A percentile compares a stretch with the other conserved stretches of the same genome.
These are phyloP conservation scores for Acromyrmex charruanus DNA, from an alignment of 1,140 invertebrate species.

Conservation along the genomic window DNA sequence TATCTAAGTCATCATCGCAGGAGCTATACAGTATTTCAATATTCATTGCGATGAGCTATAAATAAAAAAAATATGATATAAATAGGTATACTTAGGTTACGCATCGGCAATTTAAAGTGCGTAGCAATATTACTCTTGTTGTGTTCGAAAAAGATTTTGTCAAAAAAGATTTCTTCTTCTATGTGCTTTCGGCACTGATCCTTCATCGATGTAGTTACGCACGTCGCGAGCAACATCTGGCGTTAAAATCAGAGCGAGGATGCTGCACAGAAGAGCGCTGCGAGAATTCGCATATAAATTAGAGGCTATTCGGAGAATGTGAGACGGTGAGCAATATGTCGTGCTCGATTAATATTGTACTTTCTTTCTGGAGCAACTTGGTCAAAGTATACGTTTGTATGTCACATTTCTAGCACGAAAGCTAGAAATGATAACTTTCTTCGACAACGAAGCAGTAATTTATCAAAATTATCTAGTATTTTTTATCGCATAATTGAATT, in stretches of 20 bases:
- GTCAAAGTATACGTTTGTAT: neutral
- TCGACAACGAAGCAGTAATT: neutral
- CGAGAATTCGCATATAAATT: constrained; percentile 73
- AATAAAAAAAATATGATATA: neutral
- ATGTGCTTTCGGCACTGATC: constrained; percentile 65
- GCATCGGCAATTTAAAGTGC: neutral
- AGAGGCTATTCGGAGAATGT: constrained; percentile 74
- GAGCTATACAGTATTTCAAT: neutral
- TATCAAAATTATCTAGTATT: neutral
- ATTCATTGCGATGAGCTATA: too few species aligned
- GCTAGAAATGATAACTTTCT: neutral
- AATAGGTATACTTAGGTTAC: neutral
- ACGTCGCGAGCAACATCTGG: constrained; percentile 71
- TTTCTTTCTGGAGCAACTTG: constrained; percentile 54
- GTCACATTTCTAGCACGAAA: neutral
- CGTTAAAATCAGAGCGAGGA: constrained; percentile 56
- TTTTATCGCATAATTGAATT: neutral
- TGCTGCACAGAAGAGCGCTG: constrained; percentile 56
- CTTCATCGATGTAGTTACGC: constrained; percentile 67
- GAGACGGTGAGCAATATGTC: constrained; percentile 39
- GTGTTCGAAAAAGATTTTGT: constrained; percentile 7
- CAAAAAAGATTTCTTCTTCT: constrained; percentile 35
- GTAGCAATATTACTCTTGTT: neutral
- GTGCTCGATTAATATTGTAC: constrained; percentile 64
- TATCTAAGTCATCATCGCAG: neutral